Evolutionary conservation across 2,888 invertebrate genomes (phyloP).

Genomic region (Rhynchonema sp.): DNA sequence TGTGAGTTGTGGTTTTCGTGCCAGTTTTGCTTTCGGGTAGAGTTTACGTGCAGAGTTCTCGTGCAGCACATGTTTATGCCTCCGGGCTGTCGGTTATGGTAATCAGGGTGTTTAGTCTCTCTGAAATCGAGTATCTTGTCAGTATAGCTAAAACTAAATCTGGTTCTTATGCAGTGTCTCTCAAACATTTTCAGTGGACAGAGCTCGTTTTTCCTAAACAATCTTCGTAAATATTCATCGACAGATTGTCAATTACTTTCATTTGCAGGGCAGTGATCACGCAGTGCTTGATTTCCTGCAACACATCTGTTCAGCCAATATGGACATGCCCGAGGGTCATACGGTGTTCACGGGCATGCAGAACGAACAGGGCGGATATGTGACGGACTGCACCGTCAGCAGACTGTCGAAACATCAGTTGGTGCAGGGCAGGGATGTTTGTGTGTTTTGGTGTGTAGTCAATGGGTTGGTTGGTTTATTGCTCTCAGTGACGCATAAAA

Average conservation of each 20-base stretch:
- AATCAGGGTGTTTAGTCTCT: no score
- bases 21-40: neutral
- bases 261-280: conserved; percentile 40
- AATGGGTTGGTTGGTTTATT: no score
- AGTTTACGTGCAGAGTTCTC: neutral
- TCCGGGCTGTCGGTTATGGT: no score
- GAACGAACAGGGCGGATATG: conserved; percentile 77
- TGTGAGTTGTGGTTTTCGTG: conserved; percentile 44
- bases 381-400: conserved; percentile 88
- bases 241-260: no score
- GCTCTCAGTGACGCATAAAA: no score
- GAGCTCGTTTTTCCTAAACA: no score
- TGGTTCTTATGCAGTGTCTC: no score
- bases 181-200: no score
- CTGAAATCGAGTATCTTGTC: no score
- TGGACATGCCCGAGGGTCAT: conserved; percentile 74
- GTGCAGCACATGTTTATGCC: no score
- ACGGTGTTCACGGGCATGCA: conserved; percentile 97
- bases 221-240: no score
- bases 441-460: neutral
- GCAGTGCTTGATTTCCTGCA: conserved; percentile 64
- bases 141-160: no score
- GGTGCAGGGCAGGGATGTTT: neutral
- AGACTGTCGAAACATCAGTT: conserved; percentile 46
- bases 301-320: conserved; percentile 81